Base-by-base conservation (phyloP, 2,797 vertebrate species). In the Nothura maculosa region DNA sequence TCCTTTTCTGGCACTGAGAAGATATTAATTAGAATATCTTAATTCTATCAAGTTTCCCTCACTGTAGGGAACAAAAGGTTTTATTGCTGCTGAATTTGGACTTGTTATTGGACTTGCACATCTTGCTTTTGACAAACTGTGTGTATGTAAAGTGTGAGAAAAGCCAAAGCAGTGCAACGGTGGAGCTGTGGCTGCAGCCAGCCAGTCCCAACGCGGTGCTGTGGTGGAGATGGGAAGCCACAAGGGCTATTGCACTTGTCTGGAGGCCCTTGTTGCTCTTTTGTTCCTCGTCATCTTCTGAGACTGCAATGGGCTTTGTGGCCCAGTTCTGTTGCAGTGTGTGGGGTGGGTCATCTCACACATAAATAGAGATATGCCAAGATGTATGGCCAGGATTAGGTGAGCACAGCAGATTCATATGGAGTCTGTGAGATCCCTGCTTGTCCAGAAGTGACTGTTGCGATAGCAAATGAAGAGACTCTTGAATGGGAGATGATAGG, bases 1-100 rank as follows among this genome's bases (percentile, higher is more conserved):
- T 76, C 81, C 77, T 88, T 81, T 95, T 92, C 90, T 84, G 85
- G 67, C 38, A 72, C 32, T 13, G 76, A 80, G 34, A 86, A 30
- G 69, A 48, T 70, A 74, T 64, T 94, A 90, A 91, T 91, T 92
- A 79, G 32, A 42, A 12, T 58, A 15, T 36, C n/a, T 80, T 96
- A 90, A 85, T 88, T 93, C 81, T 88, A 5, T 77, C 70, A 72
- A 85, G 52, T 50, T 84, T 67, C 24, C 36, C 67, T 80, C 50
- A 12, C 42, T 38, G 57, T 47, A 28, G 16, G 54, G 52, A 73
- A 45, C 47, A 74, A 87, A 86, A 91, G 83, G 92, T 92, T 94
- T 81, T 47, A 30, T 72, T 45, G 61, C 25, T 76, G 64, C 34
- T 74, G 70, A 70, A 32, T 80, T 92, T 78, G 52, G 66, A 58